A percentile compares a stretch with the other conserved stretches of the same genome.
Evolutionary conservation across 2,888 invertebrate genomes (phyloP).

Genomic region (Eulithis testata): DNA sequence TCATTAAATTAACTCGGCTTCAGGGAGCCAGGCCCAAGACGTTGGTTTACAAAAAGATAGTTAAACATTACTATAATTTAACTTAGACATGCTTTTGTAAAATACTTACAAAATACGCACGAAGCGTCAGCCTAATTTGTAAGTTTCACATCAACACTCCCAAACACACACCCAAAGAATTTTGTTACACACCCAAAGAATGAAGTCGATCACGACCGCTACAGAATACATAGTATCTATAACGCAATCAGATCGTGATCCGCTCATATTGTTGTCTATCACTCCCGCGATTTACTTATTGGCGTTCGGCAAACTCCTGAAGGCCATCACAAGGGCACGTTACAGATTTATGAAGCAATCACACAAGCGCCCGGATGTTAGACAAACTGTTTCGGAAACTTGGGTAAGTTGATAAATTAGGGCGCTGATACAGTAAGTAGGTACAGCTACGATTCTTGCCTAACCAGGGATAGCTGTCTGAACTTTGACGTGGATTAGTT

Average conservation of each 20-base stretch:
- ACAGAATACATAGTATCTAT: constrained; percentile 5
- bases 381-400: constrained; percentile 11
- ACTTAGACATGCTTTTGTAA: no score
- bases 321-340: constrained; percentile 15
- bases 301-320: constrained; percentile 25
- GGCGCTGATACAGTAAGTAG: constrained; percentile 4
- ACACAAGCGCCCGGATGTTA: constrained; percentile 17
- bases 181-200: not conserved
- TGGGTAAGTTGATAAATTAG: constrained; percentile 23
- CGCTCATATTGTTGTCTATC: constrained; percentile 22
- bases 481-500: constrained; percentile 10
- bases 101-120: no score
- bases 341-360: constrained; percentile 38
- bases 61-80: no score
- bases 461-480: constrained; percentile 11
- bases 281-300: constrained; percentile 29
- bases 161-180: not conserved
- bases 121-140: not conserved
- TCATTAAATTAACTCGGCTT: no score
- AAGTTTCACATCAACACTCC: not conserved
- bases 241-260: no score
- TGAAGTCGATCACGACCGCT: not conserved
- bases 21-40: no score
- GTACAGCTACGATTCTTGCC: constrained; percentile 7
- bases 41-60: no score